phyloP scores from a whole-genome alignment of 2,888 invertebrate genomes.

The Clostera curtula region DNA sequence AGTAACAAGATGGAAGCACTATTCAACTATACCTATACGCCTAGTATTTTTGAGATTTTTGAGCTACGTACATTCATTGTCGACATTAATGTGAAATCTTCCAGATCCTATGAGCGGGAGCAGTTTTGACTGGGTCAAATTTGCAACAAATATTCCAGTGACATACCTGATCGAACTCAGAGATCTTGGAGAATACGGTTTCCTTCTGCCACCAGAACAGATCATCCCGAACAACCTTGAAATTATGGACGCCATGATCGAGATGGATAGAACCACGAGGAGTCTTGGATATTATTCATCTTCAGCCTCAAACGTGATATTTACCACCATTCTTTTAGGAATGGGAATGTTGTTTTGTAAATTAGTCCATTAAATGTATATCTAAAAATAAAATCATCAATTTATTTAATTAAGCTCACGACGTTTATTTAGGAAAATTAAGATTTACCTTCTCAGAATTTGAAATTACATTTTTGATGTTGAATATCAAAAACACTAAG shows the following conservation, averaged over 20 bases:
- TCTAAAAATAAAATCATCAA: no score
- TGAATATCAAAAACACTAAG: no score
- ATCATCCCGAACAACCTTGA: conserved; percentile 76
- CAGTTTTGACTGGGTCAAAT: conserved; percentile 76
- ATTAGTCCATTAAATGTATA: no score
- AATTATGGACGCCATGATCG: conserved; percentile 72
- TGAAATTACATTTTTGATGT: no score
- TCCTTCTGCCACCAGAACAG: conserved; percentile 68
- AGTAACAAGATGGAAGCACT: no score
- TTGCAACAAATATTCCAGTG: conserved; percentile 61
- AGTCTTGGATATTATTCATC: conserved; percentile 38
- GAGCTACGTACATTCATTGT: no score
- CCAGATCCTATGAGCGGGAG: conserved; percentile 67
- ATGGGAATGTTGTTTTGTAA: conserved; percentile 16
- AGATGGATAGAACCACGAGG: conserved; percentile 50
- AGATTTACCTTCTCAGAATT: no score
- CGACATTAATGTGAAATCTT: no score
- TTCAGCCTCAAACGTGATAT: conserved; percentile 15
- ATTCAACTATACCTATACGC: no score
- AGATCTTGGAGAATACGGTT: conserved; percentile 74
- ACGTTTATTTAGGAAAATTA: no score
- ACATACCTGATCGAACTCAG: conserved; percentile 76
- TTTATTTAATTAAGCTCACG: no score
- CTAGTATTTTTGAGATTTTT: no score
- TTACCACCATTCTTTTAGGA: conserved; percentile 23